Evolutionary conservation across 2,797 vertebrate species (phyloP).

Genomic region (Lacerta bilineata): DNA sequence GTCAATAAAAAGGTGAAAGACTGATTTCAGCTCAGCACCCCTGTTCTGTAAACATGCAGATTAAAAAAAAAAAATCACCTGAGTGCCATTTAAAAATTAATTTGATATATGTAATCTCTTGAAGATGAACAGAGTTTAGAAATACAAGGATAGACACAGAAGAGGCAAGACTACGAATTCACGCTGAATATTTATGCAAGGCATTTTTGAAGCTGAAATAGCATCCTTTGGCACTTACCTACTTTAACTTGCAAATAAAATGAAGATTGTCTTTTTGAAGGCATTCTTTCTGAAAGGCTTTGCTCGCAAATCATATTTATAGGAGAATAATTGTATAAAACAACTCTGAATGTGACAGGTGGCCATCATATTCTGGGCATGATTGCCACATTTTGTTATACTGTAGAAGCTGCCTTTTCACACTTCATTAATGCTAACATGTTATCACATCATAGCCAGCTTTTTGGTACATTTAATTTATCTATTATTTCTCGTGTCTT

Average conservation of each 20-base stretch:
- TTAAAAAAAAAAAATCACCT: background rate
- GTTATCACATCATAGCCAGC: background rate
- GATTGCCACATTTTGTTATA: slow-evolving; percentile 48
- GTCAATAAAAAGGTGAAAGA: background rate
- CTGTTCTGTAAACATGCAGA: background rate
- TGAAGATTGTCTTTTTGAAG: background rate
- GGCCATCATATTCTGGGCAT: background rate
- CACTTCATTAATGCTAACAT: slow-evolving; percentile 5
- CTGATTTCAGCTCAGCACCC: background rate
- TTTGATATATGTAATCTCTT: background rate
- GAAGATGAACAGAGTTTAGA: background rate
- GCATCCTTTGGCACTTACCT: slow-evolving; percentile 1
- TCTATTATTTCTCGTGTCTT: background rate
- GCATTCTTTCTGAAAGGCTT: slow-evolving; percentile 6
- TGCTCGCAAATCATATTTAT: slow-evolving; percentile 25
- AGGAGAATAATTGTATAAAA: slow-evolving; percentile 44
- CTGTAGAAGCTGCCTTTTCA: slow-evolving; percentile 43
- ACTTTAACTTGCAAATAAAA: slow-evolving; percentile 24
- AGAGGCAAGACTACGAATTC: background rate
- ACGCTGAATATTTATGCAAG: slow-evolving; percentile 20
- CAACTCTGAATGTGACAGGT: slow-evolving; percentile 34
- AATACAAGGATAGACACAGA: background rate
- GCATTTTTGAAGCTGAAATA: slow-evolving; percentile 19
- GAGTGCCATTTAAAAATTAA: background rate
- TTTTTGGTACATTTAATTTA: background rate